These are phyloP conservation scores for Rissa tridactyla DNA, from an alignment of 2,113 vertebrate genomes.

Conservation along the genomic window DNA sequence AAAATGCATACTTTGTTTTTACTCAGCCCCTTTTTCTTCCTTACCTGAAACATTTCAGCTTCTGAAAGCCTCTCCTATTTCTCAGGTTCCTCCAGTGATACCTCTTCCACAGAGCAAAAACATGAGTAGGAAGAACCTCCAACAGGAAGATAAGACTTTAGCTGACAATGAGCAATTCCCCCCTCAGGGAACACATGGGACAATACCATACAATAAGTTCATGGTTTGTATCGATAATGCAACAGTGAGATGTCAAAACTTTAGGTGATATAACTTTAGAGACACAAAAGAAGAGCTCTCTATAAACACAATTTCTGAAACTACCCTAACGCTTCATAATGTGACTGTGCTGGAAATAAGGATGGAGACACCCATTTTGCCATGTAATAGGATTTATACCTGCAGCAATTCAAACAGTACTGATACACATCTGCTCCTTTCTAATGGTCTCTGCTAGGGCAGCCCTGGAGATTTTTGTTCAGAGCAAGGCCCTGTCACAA, in stretches of 20 bases:
- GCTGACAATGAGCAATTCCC: background rate
- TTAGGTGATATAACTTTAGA: background rate
- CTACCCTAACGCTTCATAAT: background rate
- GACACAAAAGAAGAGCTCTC: background rate
- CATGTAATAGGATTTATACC: background rate
- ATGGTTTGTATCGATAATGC: background rate
- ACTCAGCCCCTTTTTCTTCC: background rate
- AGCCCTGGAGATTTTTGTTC: background rate
- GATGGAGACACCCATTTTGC: background rate
- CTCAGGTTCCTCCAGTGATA: background rate
- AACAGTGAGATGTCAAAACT: background rate
- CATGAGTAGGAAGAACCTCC: background rate
- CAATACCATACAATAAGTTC: background rate
- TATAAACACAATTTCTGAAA: background rate
- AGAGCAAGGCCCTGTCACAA: background rate
- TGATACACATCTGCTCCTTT: background rate
- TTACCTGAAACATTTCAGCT: background rate
- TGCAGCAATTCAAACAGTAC: background rate
- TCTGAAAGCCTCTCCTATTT: background rate
- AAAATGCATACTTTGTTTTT: background rate
- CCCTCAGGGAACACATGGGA: background rate
- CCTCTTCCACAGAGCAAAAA: background rate
- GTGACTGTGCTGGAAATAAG: background rate
- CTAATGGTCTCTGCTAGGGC: background rate
- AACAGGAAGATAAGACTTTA: background rate